Evolutionary conservation across 2,888 invertebrate genomes (phyloP).

Genomic region (Pheosia gnoma): DNA sequence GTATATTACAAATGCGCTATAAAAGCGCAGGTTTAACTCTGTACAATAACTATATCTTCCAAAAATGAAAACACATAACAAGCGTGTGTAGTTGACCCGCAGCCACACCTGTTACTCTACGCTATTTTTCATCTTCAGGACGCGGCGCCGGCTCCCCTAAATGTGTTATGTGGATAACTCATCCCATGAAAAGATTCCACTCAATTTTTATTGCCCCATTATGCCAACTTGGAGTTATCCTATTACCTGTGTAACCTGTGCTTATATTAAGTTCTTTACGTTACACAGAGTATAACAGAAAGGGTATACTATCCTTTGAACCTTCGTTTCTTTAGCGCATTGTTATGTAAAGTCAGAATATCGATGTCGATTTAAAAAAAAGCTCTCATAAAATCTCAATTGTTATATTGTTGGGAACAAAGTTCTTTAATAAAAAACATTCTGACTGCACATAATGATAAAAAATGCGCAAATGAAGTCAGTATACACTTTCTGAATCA

Average conservation of each 20-base stretch:
- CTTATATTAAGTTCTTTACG: background rate
- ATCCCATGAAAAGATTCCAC: slow-evolving; percentile 32
- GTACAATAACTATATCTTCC: slow-evolving; percentile 9
- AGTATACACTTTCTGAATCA: no score
- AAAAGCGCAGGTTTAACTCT: background rate
- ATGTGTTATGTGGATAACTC: slow-evolving; percentile 35
- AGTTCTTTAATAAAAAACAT: no score
- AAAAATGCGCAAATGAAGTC: no score
- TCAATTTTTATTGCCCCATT: slow-evolving; percentile 28
- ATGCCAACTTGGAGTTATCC: slow-evolving; percentile 20
- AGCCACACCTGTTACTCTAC: slow-evolving; percentile 55
- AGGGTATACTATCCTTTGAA: no score
- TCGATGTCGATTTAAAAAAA: no score
- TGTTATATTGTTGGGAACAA: no score
- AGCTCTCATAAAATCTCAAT: no score
- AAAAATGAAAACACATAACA: slow-evolving; percentile 42
- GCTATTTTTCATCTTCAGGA: slow-evolving; percentile 40
- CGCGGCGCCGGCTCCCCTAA: slow-evolving; percentile 22
- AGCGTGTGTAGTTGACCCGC: slow-evolving; percentile 35
- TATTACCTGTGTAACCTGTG: slow-evolving; percentile 2
- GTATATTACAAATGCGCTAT: no score
- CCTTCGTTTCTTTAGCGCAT: no score
- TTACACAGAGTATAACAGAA: background rate
- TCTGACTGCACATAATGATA: no score
- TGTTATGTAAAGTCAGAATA: no score